Evolutionary conservation across 1,140 invertebrate species (phyloP).

Genomic region (Plectus sambesii): DNA sequence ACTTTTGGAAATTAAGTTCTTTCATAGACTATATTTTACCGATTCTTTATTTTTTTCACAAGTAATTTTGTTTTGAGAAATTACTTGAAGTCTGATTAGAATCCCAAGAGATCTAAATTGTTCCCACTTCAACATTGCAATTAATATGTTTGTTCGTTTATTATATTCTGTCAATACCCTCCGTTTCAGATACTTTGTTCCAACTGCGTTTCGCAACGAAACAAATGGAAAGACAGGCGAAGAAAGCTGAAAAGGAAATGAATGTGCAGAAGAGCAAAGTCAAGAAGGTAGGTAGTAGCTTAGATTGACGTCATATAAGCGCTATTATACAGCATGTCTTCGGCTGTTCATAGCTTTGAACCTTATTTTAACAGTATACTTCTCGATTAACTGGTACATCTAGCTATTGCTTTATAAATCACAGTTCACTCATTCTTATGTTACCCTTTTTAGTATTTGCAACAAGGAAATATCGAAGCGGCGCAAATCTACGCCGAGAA

Average conservation of each 20-base stretch:
- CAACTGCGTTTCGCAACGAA: slow-evolving; percentile 50
- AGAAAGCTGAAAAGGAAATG: slow-evolving; percentile 55
- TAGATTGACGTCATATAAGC: slow-evolving; percentile 8
- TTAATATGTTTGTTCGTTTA: too few relatives aligned
- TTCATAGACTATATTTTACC: too few relatives aligned
- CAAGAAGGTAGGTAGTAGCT: slow-evolving; percentile 49
- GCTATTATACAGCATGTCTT: background rate
- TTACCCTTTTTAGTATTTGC: slow-evolving; percentile 44
- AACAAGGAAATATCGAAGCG: slow-evolving; percentile 52
- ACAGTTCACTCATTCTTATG: background rate
- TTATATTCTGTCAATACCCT: too few relatives aligned
- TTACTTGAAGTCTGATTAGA: too few relatives aligned
- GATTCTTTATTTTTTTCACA: too few relatives aligned
- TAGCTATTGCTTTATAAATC: slow-evolving; percentile 1
- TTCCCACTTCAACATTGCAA: too few relatives aligned
- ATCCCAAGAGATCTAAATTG: too few relatives aligned
- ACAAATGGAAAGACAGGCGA: slow-evolving; percentile 53
- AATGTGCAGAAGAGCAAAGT: slow-evolving; percentile 51
- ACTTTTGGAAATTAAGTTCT: too few relatives aligned
- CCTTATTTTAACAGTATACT: background rate
- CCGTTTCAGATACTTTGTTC: too few relatives aligned
- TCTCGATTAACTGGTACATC: background rate
- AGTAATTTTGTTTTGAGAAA: too few relatives aligned
- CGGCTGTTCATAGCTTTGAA: background rate
- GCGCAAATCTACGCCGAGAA: slow-evolving; percentile 57